phyloP scores from a whole-genome alignment of 2,113 vertebrate species.

The Riparia riparia region DNA sequence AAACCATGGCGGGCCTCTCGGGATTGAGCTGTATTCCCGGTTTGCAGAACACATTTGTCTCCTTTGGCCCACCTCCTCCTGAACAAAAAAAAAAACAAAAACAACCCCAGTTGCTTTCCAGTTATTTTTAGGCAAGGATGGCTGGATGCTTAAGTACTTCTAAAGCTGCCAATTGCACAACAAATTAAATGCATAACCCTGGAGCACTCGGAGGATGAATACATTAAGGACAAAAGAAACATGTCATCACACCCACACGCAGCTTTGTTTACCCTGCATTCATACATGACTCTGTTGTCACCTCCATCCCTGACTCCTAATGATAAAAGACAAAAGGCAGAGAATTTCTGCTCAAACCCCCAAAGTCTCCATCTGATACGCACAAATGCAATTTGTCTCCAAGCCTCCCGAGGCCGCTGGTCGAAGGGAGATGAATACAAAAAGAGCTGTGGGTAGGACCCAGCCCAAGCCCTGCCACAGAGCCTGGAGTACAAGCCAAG shows the following conservation, averaged over 20 bases:
- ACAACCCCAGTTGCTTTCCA: not conserved
- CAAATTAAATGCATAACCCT: slow-evolving; percentile 69
- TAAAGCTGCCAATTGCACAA: slow-evolving; percentile 61
- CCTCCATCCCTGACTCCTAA: slow-evolving; percentile 37
- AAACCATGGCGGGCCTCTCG: not conserved
- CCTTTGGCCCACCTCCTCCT: not conserved
- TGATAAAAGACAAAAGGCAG: slow-evolving; percentile 63
- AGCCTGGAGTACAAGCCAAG: not conserved
- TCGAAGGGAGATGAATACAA: not conserved
- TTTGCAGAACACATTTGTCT: not conserved
- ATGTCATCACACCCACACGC: slow-evolving; percentile 58
- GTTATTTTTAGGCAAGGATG: slow-evolving; percentile 50
- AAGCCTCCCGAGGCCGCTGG: not conserved
- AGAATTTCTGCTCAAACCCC: slow-evolving; percentile 23
- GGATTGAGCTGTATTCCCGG: not conserved
- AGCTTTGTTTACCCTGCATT: slow-evolving; percentile 62
- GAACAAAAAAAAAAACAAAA: not conserved
- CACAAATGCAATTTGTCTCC: slow-evolving; percentile 29
- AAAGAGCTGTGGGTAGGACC: not conserved
- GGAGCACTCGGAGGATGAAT: slow-evolving; percentile 61
- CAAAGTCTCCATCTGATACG: slow-evolving; percentile 46
- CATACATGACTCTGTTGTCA: slow-evolving; percentile 50
- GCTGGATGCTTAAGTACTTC: slow-evolving; percentile 24
- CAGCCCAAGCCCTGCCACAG: not conserved
- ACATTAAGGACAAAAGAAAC: slow-evolving; percentile 65